These are phyloP conservation scores for Eupithecia subfuscata DNA, from an alignment of 2,888 invertebrate species.

Conservation along the genomic window DNA sequence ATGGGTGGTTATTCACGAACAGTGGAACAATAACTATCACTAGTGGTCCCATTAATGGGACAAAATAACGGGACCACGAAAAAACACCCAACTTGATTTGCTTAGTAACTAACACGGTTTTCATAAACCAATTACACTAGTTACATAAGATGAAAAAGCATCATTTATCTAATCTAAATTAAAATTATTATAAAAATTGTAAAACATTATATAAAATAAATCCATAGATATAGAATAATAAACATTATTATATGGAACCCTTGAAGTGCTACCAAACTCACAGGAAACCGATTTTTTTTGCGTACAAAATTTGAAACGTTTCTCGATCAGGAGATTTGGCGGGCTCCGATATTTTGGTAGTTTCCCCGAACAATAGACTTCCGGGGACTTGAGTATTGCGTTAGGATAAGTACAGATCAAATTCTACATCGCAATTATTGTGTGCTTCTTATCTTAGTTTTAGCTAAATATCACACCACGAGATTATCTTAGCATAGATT, in stretches of 20 bases:
- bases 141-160: too few relatives aligned
- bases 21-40: too few relatives aligned
- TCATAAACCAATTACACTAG: too few relatives aligned
- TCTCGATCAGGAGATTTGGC: slow-evolving; percentile 77
- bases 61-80: too few relatives aligned
- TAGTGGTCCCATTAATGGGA: too few relatives aligned
- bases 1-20: too few relatives aligned
- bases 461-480: slow-evolving; percentile 45
- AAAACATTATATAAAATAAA: too few relatives aligned
- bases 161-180: too few relatives aligned
- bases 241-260: slow-evolving; percentile 11
- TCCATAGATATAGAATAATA: too few relatives aligned
- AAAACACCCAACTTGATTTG: too few relatives aligned
- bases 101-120: too few relatives aligned
- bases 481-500: slow-evolving; percentile 23
- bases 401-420: slow-evolving; percentile 67
- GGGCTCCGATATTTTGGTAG: slow-evolving; percentile 67
- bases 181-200: too few relatives aligned
- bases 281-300: slow-evolving; percentile 1
- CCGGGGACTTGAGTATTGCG: slow-evolving; percentile 73
- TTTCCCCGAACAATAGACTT: slow-evolving; percentile 73
- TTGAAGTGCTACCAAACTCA: slow-evolving; percentile 40
- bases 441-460: slow-evolving; percentile 48
- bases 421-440: slow-evolving; percentile 62
- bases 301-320: slow-evolving; percentile 75